Conservation (phyloP, 2,888 invertebrate species). For the Drosophila buzzatii region DNA sequence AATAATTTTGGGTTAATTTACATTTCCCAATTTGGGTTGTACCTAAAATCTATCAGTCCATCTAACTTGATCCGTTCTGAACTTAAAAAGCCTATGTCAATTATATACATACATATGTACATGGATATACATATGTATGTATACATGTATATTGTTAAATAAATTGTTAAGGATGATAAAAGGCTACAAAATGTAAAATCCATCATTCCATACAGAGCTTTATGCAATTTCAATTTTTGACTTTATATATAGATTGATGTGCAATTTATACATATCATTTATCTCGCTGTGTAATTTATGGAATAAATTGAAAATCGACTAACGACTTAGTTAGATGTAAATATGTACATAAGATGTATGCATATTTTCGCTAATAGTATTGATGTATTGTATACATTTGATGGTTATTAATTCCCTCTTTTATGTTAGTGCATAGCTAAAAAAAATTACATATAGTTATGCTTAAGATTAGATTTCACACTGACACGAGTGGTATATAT, state of each 20-base stretch:
- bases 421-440: slow-evolving; percentile 17
- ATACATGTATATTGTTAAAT: slow-evolving; percentile 1
- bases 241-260: not conserved
- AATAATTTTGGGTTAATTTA: not conserved
- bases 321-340: not conserved
- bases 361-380: slow-evolving; percentile 5
- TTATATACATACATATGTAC: slow-evolving; percentile 9
- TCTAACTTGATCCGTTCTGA: slow-evolving; percentile 38
- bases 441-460: slow-evolving; percentile 27
- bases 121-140: not conserved
- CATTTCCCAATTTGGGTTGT: slow-evolving; percentile 18
- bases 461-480: slow-evolving; percentile 42
- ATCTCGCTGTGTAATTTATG: not conserved
- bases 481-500: slow-evolving; percentile 32
- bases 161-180: not conserved
- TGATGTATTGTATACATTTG: slow-evolving; percentile 11
- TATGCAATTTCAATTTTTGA: not conserved
- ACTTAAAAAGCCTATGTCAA: slow-evolving; percentile 15
- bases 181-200: slow-evolving; percentile 2
- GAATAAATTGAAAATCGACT: not conserved
- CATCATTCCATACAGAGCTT: not conserved
- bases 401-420: not conserved
- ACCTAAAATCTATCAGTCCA: slow-evolving; percentile 64
- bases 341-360: not conserved
- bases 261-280: not conserved